These are phyloP conservation scores for Lacerta bilineata DNA, from an alignment of 2,797 vertebrate genomes.

Conservation along the genomic window DNA sequence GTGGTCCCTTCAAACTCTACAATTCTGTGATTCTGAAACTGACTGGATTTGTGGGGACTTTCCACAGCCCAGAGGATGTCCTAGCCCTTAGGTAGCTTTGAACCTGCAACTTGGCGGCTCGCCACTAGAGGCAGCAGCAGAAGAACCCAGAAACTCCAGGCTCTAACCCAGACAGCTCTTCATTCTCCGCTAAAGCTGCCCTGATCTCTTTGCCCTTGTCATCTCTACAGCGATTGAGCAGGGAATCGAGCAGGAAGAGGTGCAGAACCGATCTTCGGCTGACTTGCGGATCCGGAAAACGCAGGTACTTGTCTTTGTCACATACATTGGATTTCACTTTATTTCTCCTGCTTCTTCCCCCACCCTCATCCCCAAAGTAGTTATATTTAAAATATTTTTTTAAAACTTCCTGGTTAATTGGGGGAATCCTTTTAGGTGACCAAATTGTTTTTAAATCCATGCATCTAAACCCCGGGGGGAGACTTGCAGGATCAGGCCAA, in stretches of 20 bases:
- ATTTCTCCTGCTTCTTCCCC: neutral
- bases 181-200: neutral
- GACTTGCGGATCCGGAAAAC: constrained; percentile 96
- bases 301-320: constrained; percentile 80
- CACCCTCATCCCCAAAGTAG: neutral
- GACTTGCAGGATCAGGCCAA: too few relatives aligned
- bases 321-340: neutral
- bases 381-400: too few relatives aligned
- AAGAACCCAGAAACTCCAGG: too few relatives aligned
- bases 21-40: neutral
- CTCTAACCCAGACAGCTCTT: neutral
- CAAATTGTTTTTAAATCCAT: neutral
- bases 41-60: neutral
- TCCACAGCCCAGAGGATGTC: neutral
- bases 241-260: constrained; percentile 95
- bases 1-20: too few relatives aligned
- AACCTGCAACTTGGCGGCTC: neutral
- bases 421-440: too few relatives aligned
- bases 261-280: constrained; percentile 94
- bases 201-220: neutral
- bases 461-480: too few relatives aligned
- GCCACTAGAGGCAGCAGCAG: neutral
- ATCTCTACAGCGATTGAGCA: constrained; percentile 90
- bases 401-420: neutral
- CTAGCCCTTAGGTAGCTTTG: neutral